Conservation (phyloP, 2,113 vertebrate genomes). For the Ivindomyrus marchei region DNA sequence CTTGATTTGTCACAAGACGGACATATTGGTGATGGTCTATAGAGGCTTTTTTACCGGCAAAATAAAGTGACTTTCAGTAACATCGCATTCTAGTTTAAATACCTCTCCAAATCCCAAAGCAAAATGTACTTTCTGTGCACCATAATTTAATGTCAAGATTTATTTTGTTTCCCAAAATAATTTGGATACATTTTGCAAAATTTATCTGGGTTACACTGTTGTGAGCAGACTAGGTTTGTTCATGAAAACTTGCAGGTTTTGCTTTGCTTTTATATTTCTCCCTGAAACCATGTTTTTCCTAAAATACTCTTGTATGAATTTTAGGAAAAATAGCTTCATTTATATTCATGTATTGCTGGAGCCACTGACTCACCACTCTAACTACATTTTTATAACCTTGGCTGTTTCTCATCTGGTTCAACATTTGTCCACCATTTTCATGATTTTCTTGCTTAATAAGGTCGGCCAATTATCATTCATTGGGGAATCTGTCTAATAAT, state of each 20-base stretch:
- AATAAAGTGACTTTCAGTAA: background rate
- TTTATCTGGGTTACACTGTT: background rate
- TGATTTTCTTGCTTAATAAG: background rate
- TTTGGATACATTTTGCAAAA: background rate
- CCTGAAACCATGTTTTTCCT: background rate
- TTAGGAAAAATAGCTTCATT: background rate
- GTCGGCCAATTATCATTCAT: background rate
- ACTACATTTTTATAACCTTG: background rate
- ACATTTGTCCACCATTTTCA: background rate
- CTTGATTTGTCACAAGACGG: background rate
- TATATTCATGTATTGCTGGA: background rate
- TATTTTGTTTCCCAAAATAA: background rate
- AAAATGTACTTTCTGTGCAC: background rate
- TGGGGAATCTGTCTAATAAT: background rate
- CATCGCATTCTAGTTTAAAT: background rate
- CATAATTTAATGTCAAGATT: background rate
- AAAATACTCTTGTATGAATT: background rate
- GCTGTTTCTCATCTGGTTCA: background rate
- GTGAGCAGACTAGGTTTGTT: constrained; percentile 39
- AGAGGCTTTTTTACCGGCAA: background rate
- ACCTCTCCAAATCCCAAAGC: background rate
- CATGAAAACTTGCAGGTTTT: background rate
- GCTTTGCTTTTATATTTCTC: background rate
- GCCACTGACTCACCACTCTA: background rate
- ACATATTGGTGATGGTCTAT: background rate